A percentile compares a stretch with the other conserved stretches of the same genome.
phyloP scores from a whole-genome alignment of 2,113 vertebrate species.

The Sander lucioperca region DNA sequence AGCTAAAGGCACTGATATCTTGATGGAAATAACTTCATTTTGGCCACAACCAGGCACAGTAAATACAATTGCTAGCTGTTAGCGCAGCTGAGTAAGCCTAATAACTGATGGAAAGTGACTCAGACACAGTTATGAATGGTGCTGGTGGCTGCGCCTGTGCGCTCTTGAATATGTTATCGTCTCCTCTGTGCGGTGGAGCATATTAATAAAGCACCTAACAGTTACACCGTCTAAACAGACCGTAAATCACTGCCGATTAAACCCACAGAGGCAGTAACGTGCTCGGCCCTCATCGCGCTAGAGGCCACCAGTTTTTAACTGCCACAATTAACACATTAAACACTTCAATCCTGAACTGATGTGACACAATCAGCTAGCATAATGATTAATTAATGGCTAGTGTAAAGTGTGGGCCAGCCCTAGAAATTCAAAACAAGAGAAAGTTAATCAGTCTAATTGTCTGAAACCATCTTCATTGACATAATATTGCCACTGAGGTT shows the following conservation, averaged over 20 bases:
- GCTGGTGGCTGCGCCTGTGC: constrained; percentile 38
- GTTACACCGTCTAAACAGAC: constrained; percentile 57
- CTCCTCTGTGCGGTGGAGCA: constrained; percentile 48
- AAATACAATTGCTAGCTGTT: constrained; percentile 84
- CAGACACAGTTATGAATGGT: constrained; percentile 76
- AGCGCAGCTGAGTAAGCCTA: constrained; percentile 73
- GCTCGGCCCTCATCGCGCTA: constrained; percentile 74
- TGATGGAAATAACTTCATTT: constrained; percentile 83
- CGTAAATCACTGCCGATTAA: constrained; percentile 66
- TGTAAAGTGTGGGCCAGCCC: constrained; percentile 87
- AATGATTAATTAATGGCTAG: constrained; percentile 88
- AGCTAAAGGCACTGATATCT: constrained; percentile 79
- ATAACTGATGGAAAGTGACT: constrained; percentile 70
- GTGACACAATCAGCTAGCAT: constrained; percentile 80
- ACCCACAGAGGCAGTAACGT: constrained; percentile 28
- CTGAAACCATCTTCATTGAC: constrained; percentile 78
- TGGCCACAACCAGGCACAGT: constrained; percentile 69
- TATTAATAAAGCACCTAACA: constrained; percentile 77
- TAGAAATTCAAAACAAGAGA: constrained; percentile 84
- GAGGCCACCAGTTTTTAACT: constrained; percentile 82
- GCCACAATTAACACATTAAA: constrained; percentile 86
- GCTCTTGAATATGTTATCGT: constrained; percentile 65
- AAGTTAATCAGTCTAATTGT: constrained; percentile 86
- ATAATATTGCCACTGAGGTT: constrained; percentile 70
- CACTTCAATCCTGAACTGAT: constrained; percentile 84